Evolutionary conservation across 2,888 invertebrate species (phyloP).

Genomic region (Enchytraeus crypticus): DNA sequence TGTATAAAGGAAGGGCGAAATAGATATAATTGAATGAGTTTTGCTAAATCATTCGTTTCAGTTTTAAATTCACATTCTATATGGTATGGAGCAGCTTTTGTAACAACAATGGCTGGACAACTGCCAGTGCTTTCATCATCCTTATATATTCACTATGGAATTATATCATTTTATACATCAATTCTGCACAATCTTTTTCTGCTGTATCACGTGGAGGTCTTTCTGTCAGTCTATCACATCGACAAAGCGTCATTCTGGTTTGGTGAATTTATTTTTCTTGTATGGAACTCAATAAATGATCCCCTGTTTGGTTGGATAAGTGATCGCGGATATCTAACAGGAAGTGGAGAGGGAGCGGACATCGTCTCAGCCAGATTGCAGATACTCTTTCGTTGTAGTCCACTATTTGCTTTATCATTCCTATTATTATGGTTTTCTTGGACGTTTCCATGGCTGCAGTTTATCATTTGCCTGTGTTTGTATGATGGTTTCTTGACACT

Average conservation of each 20-base stretch:
- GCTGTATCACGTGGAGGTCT: conserved; percentile 47
- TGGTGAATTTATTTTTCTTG: conserved; percentile 40
- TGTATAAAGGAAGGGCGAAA: too few species aligned
- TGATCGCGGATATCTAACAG: conserved; percentile 37
- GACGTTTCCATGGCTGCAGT: conserved; percentile 40
- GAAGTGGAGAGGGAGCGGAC: conserved; percentile 8
- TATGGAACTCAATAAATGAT: conserved; percentile 49
- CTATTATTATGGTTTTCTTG: conserved; percentile 40
- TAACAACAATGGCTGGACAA: too few species aligned
- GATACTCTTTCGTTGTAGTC: conserved; percentile 39
- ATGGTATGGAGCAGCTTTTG: too few species aligned
- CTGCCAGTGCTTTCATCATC: too few species aligned
- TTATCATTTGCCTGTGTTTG: conserved; percentile 45
- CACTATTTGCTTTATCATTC: conserved; percentile 42
- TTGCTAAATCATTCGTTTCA: too few species aligned
- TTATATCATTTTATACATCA: conserved; percentile 40
- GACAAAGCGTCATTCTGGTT: conserved; percentile 48
- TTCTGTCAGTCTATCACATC: conserved; percentile 47
- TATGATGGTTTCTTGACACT: conserved; percentile 48
- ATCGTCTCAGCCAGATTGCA: conserved; percentile 36
- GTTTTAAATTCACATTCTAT: too few species aligned
- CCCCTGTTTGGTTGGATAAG: conserved; percentile 49
- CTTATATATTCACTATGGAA: conserved; percentile 44
- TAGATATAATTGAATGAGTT: too few species aligned
- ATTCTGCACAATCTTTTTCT: conserved; percentile 47